phyloP scores from a whole-genome alignment of 1,140 invertebrate species.

The Eriosoma lanigerum region DNA sequence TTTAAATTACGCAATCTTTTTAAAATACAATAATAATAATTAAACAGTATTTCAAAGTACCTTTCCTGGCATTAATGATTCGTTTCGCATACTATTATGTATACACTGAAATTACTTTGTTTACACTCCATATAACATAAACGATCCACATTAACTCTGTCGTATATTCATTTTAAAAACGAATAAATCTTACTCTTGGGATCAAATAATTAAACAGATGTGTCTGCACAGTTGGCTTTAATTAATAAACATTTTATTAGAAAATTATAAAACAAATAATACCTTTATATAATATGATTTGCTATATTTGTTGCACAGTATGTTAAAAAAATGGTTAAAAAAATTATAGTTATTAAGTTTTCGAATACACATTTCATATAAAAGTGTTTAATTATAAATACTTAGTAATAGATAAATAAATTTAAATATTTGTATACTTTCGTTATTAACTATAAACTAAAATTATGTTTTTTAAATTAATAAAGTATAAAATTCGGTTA shows the following conservation, averaged over 20 bases:
- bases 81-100: conserved; percentile 37
- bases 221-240: neutral
- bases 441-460: too few relatives aligned
- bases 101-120: conserved; percentile 48
- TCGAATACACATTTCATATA: too few relatives aligned
- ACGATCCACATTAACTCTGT: conserved; percentile 40
- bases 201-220: conserved; percentile 46
- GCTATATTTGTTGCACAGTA: neutral
- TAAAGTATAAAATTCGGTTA: too few relatives aligned
- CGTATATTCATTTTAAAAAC: conserved; percentile 49
- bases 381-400: too few relatives aligned
- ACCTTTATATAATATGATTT: neutral
- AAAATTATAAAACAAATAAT: conserved; percentile 1
- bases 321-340: too few relatives aligned
- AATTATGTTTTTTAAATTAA: too few relatives aligned
- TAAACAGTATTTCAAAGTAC: conserved; percentile 39
- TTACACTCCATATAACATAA: conserved; percentile 50
- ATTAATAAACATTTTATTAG: conserved; percentile 2
- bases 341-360: too few relatives aligned
- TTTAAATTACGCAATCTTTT: neutral
- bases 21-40: conserved; percentile 28
- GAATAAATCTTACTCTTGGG: conserved; percentile 49
- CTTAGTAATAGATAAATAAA: too few relatives aligned
- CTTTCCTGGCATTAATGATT: conserved; percentile 38
- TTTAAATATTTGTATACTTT: too few relatives aligned